Percentiles rank a stretch among this genome's conserved stretches.
phyloP scores from a whole-genome alignment of 2,113 vertebrate genomes.

The Thryonomys swinderianus region DNA sequence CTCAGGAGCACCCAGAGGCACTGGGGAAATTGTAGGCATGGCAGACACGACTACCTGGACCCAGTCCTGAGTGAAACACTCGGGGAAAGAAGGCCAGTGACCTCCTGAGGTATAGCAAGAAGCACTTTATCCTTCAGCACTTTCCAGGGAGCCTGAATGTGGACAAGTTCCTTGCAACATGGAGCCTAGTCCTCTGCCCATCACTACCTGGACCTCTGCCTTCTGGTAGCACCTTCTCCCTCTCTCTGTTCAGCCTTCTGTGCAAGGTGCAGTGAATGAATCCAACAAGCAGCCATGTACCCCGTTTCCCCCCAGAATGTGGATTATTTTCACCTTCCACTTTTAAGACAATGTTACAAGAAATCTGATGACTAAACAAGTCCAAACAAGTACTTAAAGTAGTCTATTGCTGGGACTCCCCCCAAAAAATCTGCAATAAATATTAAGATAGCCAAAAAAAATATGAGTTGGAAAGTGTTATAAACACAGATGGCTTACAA shows the following conservation, averaged over 20 bases:
- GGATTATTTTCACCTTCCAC: not conserved
- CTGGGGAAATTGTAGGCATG: not conserved
- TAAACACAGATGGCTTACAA: slow-evolving; percentile 50
- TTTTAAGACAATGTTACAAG: not conserved
- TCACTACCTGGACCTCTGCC: not conserved
- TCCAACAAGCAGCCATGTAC: rapidly evolving
- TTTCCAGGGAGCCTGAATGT: not conserved
- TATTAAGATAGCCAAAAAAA: slow-evolving; percentile 36
- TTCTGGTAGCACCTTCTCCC: too few species aligned
- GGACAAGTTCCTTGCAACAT: too few species aligned
- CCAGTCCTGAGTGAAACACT: not conserved
- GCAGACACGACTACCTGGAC: not conserved
- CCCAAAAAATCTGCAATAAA: slow-evolving; percentile 38
- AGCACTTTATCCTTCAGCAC: not conserved
- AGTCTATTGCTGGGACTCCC: not conserved
- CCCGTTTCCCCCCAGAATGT: not conserved
- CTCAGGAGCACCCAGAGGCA: not conserved
- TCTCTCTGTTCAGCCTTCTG: not conserved
- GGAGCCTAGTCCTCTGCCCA: not conserved
- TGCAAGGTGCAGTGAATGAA: not conserved
- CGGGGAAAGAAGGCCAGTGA: not conserved
- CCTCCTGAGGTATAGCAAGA: not conserved
- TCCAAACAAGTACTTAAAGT: not conserved
- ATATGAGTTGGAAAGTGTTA: not conserved
- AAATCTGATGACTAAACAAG: not conserved